phyloP scores from a whole-genome alignment of 2,797 vertebrate species.

The Rhynchotus rufescens region DNA sequence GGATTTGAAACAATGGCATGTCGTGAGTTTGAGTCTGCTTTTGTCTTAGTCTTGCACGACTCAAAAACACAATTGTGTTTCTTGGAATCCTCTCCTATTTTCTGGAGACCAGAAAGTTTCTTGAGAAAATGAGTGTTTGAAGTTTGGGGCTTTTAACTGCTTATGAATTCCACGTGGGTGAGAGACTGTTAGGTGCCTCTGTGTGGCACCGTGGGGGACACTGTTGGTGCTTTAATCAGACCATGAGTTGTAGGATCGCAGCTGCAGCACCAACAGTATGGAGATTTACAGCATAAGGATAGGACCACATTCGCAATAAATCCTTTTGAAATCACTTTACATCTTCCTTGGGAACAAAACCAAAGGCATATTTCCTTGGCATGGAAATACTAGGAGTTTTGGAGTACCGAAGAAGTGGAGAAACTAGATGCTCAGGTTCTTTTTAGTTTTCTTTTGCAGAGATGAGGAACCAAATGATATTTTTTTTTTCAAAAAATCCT shows the following conservation, averaged over 20 bases:
- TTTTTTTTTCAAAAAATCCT: background rate
- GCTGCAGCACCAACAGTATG: background rate
- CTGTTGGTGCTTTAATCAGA: background rate
- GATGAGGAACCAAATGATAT: background rate
- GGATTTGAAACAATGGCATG: background rate
- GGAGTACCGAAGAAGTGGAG: background rate
- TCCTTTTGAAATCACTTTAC: background rate
- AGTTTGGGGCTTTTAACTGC: background rate
- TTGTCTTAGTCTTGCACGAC: background rate
- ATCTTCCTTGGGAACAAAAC: fast-evolving
- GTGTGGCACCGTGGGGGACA: background rate
- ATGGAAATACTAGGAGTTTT: background rate
- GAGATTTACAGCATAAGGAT: background rate
- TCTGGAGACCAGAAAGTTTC: background rate
- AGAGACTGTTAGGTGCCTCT: background rate
- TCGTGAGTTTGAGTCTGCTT: background rate
- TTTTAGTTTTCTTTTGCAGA: background rate
- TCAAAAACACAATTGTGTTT: background rate
- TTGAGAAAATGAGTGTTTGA: background rate
- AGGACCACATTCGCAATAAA: background rate
- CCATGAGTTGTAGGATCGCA: background rate
- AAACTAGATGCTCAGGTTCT: background rate
- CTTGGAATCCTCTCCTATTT: background rate
- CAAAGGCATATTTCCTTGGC: background rate
- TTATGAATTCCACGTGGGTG: background rate